Percentiles rank a stretch among this genome's conserved stretches.
Conservation (phyloP, 2,797 vertebrate genomes). For the Pristis pectinata region DNA sequence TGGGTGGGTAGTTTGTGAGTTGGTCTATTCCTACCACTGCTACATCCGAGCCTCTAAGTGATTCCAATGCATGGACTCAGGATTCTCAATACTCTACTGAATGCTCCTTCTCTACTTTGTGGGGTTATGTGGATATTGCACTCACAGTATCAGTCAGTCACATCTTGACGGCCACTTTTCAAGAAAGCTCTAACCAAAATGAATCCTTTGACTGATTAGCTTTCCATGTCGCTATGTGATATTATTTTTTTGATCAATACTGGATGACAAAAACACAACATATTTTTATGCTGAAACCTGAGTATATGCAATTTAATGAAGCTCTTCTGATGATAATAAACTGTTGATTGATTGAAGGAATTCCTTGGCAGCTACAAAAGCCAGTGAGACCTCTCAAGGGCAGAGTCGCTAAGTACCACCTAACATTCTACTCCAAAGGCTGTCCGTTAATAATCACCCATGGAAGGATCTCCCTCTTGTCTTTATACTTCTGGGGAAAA, state of each 20-base stretch:
- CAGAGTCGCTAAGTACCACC: neutral
- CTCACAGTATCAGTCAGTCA: too few species aligned
- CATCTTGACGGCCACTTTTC: neutral
- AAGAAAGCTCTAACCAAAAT: neutral
- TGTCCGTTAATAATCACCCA: neutral
- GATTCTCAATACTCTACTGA: too few species aligned
- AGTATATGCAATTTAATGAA: neutral
- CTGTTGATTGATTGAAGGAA: neutral
- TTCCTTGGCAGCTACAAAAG: neutral
- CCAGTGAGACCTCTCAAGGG: neutral
- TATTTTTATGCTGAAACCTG: neutral
- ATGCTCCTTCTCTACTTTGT: too few species aligned
- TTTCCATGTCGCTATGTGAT: neutral
- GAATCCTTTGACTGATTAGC: neutral
- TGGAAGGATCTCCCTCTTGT: neutral
- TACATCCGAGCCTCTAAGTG: too few species aligned
- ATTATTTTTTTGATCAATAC: neutral
- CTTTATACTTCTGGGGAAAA: neutral
- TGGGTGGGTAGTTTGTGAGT: too few species aligned
- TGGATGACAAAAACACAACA: neutral
- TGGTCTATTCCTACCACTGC: too few species aligned
- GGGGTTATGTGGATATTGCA: too few species aligned
- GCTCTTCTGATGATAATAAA: neutral
- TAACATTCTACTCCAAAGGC: neutral
- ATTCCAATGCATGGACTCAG: too few species aligned